Conservation (phyloP, 2,113 vertebrate species). For the Tyto alba region DNA sequence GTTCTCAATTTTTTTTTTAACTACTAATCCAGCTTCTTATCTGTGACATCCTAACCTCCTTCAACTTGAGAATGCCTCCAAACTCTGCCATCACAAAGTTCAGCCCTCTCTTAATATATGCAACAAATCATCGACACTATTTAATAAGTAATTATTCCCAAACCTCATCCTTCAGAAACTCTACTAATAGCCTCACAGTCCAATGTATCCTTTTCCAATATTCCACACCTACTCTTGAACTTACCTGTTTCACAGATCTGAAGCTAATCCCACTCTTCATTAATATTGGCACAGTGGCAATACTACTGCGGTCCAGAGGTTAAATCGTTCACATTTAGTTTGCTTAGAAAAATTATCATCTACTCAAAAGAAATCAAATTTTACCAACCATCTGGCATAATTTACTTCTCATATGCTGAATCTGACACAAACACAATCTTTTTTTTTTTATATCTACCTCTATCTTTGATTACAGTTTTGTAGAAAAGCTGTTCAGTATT, state of each 20-base stretch:
- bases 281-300: not conserved
- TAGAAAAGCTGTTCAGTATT: not conserved
- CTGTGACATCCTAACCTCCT: not conserved
- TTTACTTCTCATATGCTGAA: not conserved
- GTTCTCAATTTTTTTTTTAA: not conserved
- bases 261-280: not conserved
- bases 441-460: not conserved
- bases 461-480: not conserved
- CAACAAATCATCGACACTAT: not conserved
- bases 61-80: not conserved
- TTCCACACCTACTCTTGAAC: not conserved
- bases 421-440: not conserved
- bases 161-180: not conserved
- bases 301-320: not conserved
- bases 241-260: not conserved
- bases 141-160: not conserved
- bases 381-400: not conserved
- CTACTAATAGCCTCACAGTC: not conserved
- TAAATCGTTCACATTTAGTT: not conserved
- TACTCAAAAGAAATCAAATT: not conserved
- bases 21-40: not conserved
- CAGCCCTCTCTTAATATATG: not conserved
- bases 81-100: not conserved
- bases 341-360: not conserved
- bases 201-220: not conserved